phyloP scores from a whole-genome alignment of 2,797 vertebrate genomes.

The Enteromius viviparus region DNA sequence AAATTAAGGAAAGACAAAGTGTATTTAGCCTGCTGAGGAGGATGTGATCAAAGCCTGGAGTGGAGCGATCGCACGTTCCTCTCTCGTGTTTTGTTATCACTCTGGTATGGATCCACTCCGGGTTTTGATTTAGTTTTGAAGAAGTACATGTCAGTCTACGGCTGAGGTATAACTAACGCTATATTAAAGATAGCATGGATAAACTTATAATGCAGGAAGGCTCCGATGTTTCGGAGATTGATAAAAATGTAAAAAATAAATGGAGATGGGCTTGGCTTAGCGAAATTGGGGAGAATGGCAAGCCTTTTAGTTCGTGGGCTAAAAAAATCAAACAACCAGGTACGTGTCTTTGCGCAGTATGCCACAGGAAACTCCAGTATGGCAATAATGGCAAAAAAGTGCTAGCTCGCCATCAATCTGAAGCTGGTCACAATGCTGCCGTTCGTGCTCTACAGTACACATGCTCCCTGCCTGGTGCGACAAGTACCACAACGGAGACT shows the following conservation, averaged over 20 bases:
- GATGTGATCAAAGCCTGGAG: slow-evolving; percentile 14
- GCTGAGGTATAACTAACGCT: no score
- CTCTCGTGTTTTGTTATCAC: no score
- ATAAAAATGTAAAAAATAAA: no score
- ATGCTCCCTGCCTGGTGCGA: no score
- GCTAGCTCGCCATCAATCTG: neutral
- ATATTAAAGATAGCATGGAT: no score
- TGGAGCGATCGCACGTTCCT: neutral
- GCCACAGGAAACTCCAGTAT: neutral
- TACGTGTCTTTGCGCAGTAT: neutral
- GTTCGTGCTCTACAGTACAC: neutral
- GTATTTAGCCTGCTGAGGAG: neutral
- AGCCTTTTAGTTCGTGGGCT: neutral
- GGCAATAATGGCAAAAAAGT: slow-evolving; percentile 9
- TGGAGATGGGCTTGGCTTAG: neutral
- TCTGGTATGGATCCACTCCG: no score
- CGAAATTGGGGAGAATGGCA: neutral
- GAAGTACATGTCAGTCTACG: no score
- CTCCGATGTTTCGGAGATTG: no score
- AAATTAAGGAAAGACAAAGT: neutral
- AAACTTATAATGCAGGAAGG: no score
- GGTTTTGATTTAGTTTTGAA: no score
- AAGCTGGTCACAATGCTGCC: neutral
- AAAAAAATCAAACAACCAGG: neutral
- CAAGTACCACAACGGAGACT: no score